Conservation (phyloP, 2,113 vertebrate species). For the Tetraodon nigroviridis region DNA sequence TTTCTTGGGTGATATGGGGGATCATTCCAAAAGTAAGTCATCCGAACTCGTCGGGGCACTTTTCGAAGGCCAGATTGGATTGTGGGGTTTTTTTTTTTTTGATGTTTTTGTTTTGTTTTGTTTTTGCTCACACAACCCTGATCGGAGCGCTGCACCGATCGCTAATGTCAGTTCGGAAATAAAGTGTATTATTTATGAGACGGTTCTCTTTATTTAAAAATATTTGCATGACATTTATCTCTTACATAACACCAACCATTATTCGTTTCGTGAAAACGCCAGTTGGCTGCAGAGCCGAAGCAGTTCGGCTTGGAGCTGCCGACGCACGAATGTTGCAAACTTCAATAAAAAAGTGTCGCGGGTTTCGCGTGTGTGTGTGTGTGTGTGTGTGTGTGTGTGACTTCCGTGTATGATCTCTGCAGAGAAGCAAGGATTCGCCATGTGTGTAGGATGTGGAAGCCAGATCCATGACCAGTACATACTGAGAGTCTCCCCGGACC, state of each 20-base stretch:
- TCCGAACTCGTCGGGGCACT: not conserved
- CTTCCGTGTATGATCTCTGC: slow-evolving; percentile 48
- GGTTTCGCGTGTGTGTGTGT: not conserved
- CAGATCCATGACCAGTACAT: slow-evolving; percentile 96
- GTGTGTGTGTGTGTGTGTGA: not conserved
- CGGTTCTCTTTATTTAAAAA: slow-evolving; percentile 3
- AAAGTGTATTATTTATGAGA: not conserved
- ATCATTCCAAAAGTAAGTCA: slow-evolving; percentile 97
- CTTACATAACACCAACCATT: slow-evolving; percentile 42
- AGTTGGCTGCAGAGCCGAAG: slow-evolving; percentile 3
- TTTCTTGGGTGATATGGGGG: slow-evolving; percentile 96
- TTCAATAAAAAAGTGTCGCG: not conserved
- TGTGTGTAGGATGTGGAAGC: slow-evolving; percentile 95
- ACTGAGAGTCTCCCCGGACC: slow-evolving; percentile 91
- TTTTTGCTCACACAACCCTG: slow-evolving; percentile 1
- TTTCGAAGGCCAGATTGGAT: not conserved
- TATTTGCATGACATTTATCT: slow-evolving; percentile 15
- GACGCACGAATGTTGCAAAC: not conserved
- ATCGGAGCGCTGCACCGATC: slow-evolving; percentile 14
- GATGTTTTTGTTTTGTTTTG: no score
- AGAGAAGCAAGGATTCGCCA: slow-evolving; percentile 90
- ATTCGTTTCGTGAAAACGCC: slow-evolving; percentile 23
- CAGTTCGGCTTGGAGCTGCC: not conserved
- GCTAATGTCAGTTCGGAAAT: not conserved
- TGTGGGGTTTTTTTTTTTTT: not conserved